A percentile compares a stretch with the other conserved stretches of the same genome.
phyloP scores from a whole-genome alignment of 2,888 invertebrate species.

The Brachypalpus laphriformis region DNA sequence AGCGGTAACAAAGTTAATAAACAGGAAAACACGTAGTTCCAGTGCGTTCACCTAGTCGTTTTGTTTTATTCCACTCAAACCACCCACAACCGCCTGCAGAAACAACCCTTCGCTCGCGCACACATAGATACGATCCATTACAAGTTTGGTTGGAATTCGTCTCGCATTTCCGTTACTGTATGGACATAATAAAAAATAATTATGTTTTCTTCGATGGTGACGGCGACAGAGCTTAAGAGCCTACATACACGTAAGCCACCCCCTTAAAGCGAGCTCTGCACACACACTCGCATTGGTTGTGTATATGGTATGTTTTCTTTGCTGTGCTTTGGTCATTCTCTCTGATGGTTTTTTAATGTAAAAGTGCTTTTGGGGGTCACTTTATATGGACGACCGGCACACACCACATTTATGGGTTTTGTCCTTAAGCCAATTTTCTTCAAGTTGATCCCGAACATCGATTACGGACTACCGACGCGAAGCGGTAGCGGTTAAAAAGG shows the following conservation, averaged over 20 bases:
- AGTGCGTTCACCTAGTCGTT: conserved; percentile 24
- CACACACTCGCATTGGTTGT: not conserved
- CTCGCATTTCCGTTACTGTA: conserved; percentile 64
- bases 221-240: conserved; percentile 2
- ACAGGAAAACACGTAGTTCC: conserved; percentile 50
- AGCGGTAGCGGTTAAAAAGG: conserved; percentile 6
- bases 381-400: conserved; percentile 2
- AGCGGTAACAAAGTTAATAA: conserved; percentile 62
- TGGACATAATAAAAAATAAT: conserved; percentile 70
- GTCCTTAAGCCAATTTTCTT: conserved; percentile 53
- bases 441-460: conserved; percentile 52
- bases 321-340: conserved; percentile 21
- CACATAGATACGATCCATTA: conserved; percentile 42
- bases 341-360: conserved; percentile 58
- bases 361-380: conserved; percentile 58
- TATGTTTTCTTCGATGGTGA: conserved; percentile 21
- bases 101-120: conserved; percentile 4
- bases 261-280: not conserved
- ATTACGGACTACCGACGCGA: conserved; percentile 20
- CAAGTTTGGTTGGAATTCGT: conserved; percentile 64
- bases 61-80: not conserved
- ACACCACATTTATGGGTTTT: conserved; percentile 40
- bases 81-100: not conserved
- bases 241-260: conserved; percentile 8
- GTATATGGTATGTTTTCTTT: not conserved